These are phyloP conservation scores for Zaprionus ghesquierei DNA, from an alignment of 1,140 invertebrate species.

Conservation along the genomic window DNA sequence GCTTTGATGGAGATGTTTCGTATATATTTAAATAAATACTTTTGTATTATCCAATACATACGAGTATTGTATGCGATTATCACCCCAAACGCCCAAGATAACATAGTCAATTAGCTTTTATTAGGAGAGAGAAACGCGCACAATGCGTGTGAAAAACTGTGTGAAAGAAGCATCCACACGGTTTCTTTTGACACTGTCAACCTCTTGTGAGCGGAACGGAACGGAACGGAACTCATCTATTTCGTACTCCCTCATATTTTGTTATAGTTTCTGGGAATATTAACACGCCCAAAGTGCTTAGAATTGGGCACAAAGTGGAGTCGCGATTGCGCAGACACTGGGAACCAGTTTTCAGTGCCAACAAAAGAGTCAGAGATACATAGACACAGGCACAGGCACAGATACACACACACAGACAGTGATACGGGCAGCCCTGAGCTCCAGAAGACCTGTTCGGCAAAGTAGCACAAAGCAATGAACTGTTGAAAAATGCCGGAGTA, in stretches of 20 bases:
- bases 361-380: constrained; percentile 20
- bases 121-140: background rate
- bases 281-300: constrained; percentile 44
- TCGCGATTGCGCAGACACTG: constrained; percentile 51
- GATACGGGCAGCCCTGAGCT: constrained; percentile 35
- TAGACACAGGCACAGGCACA: constrained; percentile 13
- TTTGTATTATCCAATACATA: constrained; percentile 22
- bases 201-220: constrained; percentile 3
- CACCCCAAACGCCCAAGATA: constrained; percentile 10
- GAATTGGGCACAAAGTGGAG: constrained; percentile 65
- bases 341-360: constrained; percentile 66
- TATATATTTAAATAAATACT: constrained; percentile 75
- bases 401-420: constrained; percentile 3
- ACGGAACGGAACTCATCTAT: constrained; percentile 15
- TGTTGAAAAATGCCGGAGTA: constrained; percentile 75
- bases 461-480: constrained; percentile 79
- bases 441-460: constrained; percentile 64
- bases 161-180: background rate
- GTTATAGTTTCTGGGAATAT: constrained; percentile 49
- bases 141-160: background rate
- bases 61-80: constrained; percentile 28
- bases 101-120: constrained; percentile 56
- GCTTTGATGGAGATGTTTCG: constrained; percentile 33
- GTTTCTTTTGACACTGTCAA: constrained; percentile 5
- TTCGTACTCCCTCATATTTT: constrained; percentile 11